Evolutionary conservation across 1,140 invertebrate genomes (phyloP).

Genomic region (Meteorus sp.): DNA sequence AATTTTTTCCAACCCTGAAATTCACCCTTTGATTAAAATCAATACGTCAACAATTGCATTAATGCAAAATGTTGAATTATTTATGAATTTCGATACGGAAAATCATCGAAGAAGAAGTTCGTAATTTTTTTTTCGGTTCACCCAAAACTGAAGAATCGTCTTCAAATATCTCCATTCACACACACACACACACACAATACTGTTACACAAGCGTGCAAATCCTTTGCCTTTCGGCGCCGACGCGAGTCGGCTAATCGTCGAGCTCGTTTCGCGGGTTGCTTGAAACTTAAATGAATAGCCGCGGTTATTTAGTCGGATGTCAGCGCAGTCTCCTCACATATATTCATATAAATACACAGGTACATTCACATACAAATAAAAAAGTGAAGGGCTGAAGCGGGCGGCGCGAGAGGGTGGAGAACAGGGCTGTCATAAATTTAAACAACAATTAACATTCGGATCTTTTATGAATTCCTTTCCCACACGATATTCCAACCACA

Average conservation of each 20-base stretch:
- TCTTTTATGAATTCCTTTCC: conserved; percentile 26
- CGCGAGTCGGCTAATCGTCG: conserved; percentile 41
- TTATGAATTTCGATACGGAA: no score
- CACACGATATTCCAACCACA: conserved; percentile 18
- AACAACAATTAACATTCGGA: conserved; percentile 55
- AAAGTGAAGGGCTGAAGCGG: conserved; percentile 10
- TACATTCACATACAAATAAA: conserved; percentile 31
- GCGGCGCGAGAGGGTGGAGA: conserved; percentile 19
- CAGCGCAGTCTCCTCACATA: conserved; percentile 19
- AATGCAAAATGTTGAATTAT: no score
- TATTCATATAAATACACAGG: conserved; percentile 12
- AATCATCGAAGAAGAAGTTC: no score
- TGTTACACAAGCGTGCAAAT: no score
- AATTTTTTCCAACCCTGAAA: no score
- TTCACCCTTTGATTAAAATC: no score
- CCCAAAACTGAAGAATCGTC: no score
- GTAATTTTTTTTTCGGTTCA: no score
- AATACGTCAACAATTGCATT: no score
- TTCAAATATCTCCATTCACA: no score
- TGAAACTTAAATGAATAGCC: conserved; percentile 42
- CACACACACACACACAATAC: no score
- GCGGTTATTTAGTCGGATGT: conserved; percentile 36
- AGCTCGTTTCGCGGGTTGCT: conserved; percentile 40
- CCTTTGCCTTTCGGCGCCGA: conserved; percentile 27
- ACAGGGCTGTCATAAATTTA: conserved; percentile 54